phyloP scores from a whole-genome alignment of 2,888 invertebrate genomes.

The Tipula unca region DNA sequence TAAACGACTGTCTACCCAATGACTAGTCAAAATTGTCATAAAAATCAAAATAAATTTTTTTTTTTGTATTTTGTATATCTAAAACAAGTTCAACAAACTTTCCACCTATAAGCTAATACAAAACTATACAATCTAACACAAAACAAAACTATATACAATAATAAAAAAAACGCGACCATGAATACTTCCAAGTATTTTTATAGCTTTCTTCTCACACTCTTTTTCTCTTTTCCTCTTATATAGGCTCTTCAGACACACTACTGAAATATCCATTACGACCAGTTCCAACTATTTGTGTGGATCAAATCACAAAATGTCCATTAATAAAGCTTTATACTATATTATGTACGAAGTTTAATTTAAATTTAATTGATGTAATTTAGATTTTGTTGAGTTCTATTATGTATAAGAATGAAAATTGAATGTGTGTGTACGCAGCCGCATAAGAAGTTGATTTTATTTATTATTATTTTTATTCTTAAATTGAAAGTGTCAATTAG shows the following conservation, averaged over 20 bases:
- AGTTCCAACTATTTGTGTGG: background rate
- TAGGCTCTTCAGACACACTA: no score
- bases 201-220: background rate
- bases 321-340: slow-evolving; percentile 2
- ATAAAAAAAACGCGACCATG: background rate
- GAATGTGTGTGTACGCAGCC: background rate
- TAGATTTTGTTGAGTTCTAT: slow-evolving; percentile 9
- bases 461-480: background rate
- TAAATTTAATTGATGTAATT: background rate
- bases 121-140: background rate
- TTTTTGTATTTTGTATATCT: background rate
- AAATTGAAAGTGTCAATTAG: slow-evolving; percentile 14
- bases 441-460: background rate
- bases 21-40: background rate
- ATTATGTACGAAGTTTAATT: background rate
- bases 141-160: background rate
- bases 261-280: background rate
- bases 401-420: background rate
- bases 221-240: no score
- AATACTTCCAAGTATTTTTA: background rate
- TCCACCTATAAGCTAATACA: background rate
- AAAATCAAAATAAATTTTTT: background rate
- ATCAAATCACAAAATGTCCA: background rate
- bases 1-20: background rate
- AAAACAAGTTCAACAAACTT: background rate